These are phyloP conservation scores for Phasianus colchicus DNA, from an alignment of 2,113 vertebrate genomes.

Conservation along the genomic window DNA sequence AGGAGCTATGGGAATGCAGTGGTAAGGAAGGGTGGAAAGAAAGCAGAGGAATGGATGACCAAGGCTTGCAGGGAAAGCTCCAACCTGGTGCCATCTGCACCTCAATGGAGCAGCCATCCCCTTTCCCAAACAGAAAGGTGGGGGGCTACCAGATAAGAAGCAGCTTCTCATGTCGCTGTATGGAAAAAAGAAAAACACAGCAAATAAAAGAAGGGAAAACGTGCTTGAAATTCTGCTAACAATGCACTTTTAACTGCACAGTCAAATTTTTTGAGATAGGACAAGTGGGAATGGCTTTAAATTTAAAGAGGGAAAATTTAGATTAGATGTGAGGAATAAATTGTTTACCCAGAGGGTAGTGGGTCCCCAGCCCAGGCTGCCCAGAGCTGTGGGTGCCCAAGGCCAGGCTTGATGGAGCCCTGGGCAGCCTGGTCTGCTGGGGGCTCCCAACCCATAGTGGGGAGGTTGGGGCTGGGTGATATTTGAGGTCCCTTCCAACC, in stretches of 20 bases:
- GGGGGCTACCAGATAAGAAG: neutral
- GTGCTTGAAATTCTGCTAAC: slow-evolving; percentile 22
- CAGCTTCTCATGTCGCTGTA: neutral
- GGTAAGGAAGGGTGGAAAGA: neutral
- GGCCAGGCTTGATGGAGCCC: no score
- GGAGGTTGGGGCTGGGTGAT: no score
- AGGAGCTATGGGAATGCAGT: neutral
- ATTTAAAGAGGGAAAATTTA: no score
- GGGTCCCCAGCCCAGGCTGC: no score
- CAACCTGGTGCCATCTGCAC: neutral
- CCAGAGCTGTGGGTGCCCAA: no score
- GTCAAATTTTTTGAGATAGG: neutral
- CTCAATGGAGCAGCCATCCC: neutral
- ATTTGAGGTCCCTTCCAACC: no score
- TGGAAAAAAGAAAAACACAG: neutral
- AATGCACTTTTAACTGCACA: slow-evolving; percentile 5
- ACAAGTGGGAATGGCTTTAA: no score
- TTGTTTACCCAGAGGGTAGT: no score
- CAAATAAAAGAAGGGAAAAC: neutral
- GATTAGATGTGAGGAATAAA: no score
- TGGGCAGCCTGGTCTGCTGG: no score
- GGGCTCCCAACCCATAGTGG: no score
- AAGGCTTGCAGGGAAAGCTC: neutral
- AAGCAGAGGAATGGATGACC: rapidly evolving
- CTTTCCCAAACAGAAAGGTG: neutral